Evolutionary conservation across 2,888 invertebrate species (phyloP), one percentile per base, ranked within the genome.

Genomic region (Camponotus fellah): DNA sequence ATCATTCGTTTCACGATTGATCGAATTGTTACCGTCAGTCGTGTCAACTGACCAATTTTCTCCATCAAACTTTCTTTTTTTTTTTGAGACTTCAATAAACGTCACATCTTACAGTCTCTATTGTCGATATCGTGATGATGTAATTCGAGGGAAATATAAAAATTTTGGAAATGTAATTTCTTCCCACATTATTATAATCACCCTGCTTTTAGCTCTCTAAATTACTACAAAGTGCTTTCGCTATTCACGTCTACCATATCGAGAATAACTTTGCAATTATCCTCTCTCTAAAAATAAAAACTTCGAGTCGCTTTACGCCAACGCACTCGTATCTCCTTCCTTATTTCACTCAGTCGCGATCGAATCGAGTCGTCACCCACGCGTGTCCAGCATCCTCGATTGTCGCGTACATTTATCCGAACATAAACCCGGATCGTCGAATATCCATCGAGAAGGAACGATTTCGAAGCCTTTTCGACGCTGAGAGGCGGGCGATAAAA

Each of bases 401-500:
- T 60, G 66, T 72, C 40, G 71, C 84, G 79, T 81, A 83, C 37
- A 3, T 87, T 68, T 79, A 81, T 56, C 46, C 82, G 62, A 69
- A 82, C 87, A 84, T 86, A 83, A 87, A 83, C 17, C 58, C 10
- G 12, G 17, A 26, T 32, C 77, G 85, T 84, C 82, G 53, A 85
- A 87, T 83, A 88, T 74, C 82, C 79, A 21, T 2, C 21, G 66
- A 53, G 82, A 75, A 76, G 14, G 66, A 76, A 17, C 66, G 82
- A 84, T 90, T 88, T 80, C 66, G 80, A 62, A 76, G 76, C 66
- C 84, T 71, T 80, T 85, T 71, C 82, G 76, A 69, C 83, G 81
- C 64, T 56, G n/a, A 53, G 14, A 60, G n/a, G 17, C 26, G 62
- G 37, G 5, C 21, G 53, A 37, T 2, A 37, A 71, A 34, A 60